These are phyloP conservation scores for Dysmachus trigonus DNA, from an alignment of 2,888 invertebrate genomes.

Conservation along the genomic window DNA sequence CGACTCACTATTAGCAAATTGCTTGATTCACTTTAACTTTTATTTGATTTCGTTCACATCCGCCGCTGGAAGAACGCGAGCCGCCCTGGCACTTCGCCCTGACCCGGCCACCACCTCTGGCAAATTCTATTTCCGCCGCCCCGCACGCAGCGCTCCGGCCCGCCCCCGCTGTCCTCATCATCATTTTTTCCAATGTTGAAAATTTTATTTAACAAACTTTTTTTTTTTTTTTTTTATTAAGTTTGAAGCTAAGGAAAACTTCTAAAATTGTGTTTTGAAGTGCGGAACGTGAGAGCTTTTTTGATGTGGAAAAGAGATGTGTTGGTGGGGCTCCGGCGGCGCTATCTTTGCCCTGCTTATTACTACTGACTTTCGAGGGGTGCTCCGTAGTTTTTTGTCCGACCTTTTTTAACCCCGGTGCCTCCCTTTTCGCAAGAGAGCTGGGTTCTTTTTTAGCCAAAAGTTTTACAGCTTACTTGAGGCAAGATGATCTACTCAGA, in stretches of 20 bases:
- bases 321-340: neutral
- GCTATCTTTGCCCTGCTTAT: neutral
- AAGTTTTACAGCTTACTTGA: conserved; percentile 26
- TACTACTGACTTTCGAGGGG: neutral
- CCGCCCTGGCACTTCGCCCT: neutral
- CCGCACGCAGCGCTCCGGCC: neutral
- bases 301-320: conserved; percentile 33
- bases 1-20: conserved; percentile 36
- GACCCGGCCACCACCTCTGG: neutral
- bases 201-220: conserved; percentile 44
- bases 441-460: conserved; percentile 4
- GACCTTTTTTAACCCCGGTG: neutral
- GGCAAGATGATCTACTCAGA: conserved; percentile 17
- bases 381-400: neutral
- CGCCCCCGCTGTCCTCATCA: conserved; percentile 7
- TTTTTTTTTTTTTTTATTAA: conserved; percentile 40
- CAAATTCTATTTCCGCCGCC: neutral
- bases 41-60: conserved; percentile 32
- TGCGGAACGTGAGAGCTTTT: conserved; percentile 43
- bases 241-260: conserved; percentile 43
- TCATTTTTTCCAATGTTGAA: conserved; percentile 38
- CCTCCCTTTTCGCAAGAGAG: neutral
- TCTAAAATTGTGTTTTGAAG: conserved; percentile 43
- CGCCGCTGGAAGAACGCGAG: neutral
- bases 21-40: conserved; percentile 40